phyloP scores from a whole-genome alignment of 2,113 vertebrate species.

The Bostrychus sinensis region DNA sequence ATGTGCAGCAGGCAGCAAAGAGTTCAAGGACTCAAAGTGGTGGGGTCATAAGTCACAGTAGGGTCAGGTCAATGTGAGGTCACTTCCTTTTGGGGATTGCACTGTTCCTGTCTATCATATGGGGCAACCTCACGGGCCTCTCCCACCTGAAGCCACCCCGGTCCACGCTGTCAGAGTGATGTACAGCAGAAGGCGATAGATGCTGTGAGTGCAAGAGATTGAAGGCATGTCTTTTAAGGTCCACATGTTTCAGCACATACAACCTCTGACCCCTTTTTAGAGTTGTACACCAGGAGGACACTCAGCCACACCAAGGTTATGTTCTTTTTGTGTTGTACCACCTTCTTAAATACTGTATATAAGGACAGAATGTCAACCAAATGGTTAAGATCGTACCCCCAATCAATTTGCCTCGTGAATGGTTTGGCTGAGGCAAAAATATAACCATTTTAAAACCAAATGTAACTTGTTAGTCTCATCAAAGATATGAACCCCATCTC shows the following conservation, averaged over 20 bases:
- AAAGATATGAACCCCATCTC: too few species aligned
- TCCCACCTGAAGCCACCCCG: slow-evolving; percentile 43
- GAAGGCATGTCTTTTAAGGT: slow-evolving; percentile 30
- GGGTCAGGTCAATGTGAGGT: slow-evolving; percentile 70
- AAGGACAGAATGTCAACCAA: too few species aligned
- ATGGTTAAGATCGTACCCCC: too few species aligned
- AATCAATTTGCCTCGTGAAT: too few species aligned
- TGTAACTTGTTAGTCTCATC: too few species aligned
- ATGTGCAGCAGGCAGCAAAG: slow-evolving; percentile 21
- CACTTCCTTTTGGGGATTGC: slow-evolving; percentile 65
- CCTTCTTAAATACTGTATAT: background rate
- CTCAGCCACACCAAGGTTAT: slow-evolving; percentile 7
- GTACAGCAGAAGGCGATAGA: slow-evolving; percentile 56
- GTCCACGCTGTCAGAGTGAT: slow-evolving; percentile 67
- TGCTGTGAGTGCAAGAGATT: slow-evolving; percentile 48
- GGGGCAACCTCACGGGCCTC: slow-evolving; percentile 45
- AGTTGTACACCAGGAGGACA: slow-evolving; percentile 10
- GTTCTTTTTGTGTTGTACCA: slow-evolving; percentile 14
- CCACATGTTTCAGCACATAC: background rate
- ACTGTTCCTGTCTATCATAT: slow-evolving; percentile 64
- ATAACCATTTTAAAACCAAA: too few species aligned
- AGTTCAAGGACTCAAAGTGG: slow-evolving; percentile 44
- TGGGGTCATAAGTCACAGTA: slow-evolving; percentile 56
- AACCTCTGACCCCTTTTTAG: slow-evolving; percentile 11
- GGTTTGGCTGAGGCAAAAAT: too few species aligned